Conservation (phyloP, 35 echinoderm and acorn worm species). For the Strongylocentrotus purpuratus region DNA sequence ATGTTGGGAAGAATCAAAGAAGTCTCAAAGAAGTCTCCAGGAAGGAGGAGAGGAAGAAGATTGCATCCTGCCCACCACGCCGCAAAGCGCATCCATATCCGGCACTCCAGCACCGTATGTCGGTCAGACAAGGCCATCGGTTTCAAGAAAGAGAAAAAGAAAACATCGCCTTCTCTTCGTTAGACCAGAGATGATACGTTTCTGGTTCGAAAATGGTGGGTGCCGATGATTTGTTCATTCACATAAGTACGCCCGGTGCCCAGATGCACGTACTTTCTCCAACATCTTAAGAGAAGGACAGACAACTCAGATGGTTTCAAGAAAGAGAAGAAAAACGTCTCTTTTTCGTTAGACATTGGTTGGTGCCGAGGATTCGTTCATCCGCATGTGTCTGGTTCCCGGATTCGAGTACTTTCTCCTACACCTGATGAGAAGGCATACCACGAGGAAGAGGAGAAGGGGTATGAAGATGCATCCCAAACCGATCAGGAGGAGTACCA, state of each 20-base stretch:
- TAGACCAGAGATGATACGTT: no score
- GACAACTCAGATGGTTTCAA: neutral
- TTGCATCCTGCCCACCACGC: neutral
- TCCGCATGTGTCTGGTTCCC: neutral
- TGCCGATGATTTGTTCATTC: no score
- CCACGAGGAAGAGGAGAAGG: constrained; percentile 38
- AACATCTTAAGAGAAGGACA: neutral
- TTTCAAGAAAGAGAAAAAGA: no score
- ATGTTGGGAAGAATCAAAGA: no score
- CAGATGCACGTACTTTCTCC: no score
- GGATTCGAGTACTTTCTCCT: constrained; percentile 14
- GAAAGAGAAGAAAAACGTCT: neutral
- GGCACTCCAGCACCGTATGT: neutral
- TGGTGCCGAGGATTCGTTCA: constrained; percentile 19
- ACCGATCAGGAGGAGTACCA: constrained; percentile 35
- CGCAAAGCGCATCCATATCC: neutral
- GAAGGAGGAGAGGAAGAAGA: neutral
- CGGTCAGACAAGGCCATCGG: no score
- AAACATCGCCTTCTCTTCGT: no score
- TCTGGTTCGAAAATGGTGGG: no score
- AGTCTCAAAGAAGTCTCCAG: no score
- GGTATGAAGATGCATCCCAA: constrained; percentile 39
- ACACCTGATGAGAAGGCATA: constrained; percentile 41
- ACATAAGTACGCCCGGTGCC: no score
- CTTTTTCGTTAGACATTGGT: neutral